Evolutionary conservation across 2,113 vertebrate species (phyloP).

Genomic region (Onychostoma macrolepis): DNA sequence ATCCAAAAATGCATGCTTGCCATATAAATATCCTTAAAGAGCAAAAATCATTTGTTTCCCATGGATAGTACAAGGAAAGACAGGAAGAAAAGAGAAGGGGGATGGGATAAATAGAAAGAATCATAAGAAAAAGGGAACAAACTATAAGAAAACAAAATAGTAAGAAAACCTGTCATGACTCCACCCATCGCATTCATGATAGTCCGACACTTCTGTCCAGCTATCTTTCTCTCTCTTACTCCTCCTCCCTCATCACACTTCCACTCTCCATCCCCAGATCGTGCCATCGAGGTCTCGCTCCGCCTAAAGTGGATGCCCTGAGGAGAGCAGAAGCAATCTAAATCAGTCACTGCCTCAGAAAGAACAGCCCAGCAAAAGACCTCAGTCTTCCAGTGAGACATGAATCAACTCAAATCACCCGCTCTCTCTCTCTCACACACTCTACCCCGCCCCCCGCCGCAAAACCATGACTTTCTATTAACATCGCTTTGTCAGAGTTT

Average conservation of each 20-base stretch:
- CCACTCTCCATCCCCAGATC: slow-evolving; percentile 34
- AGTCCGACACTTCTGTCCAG: background rate
- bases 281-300: slow-evolving; percentile 39
- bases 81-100: background rate
- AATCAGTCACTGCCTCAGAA: slow-evolving; percentile 50
- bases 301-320: slow-evolving; percentile 39
- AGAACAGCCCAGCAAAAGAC: slow-evolving; percentile 43
- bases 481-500: slow-evolving; percentile 6
- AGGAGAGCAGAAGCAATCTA: slow-evolving; percentile 47
- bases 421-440: slow-evolving; percentile 28
- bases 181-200: background rate
- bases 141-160: background rate
- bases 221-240: slow-evolving; percentile 15
- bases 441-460: slow-evolving; percentile 22
- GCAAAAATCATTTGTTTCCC: background rate
- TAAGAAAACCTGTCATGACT: background rate
- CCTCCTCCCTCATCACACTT: slow-evolving; percentile 35
- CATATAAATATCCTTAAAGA: background rate
- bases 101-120: background rate
- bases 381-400: slow-evolving; percentile 34
- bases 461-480: slow-evolving; percentile 36
- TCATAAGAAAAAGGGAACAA: background rate
- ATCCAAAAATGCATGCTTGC: background rate
- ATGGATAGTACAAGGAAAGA: background rate
- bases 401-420: slow-evolving; percentile 57